These are phyloP conservation scores for Sussaba pulchella DNA, from an alignment of 2,888 invertebrate genomes.

Conservation along the genomic window DNA sequence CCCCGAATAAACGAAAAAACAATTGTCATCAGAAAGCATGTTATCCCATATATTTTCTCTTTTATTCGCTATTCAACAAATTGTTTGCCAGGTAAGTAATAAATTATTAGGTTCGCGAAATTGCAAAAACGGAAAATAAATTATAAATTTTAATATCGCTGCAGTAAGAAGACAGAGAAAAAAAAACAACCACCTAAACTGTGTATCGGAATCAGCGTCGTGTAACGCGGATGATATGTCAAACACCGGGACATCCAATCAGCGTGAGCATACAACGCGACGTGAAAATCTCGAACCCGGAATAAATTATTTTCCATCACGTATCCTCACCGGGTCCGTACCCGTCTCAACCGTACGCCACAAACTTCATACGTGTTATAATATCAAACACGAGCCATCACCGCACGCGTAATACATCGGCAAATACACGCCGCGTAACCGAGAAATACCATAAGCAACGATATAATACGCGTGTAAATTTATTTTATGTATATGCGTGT, in stretches of 20 bases:
- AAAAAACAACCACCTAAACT: no score
- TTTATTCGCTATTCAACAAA: no score
- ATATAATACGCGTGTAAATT: conserved; percentile 33
- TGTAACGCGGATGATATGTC: neutral
- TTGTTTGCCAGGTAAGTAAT: no score
- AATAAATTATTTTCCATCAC: conserved; percentile 47
- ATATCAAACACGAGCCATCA: conserved; percentile 5
- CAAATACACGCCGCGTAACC: neutral
- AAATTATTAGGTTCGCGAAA: no score
- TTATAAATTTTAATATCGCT: no score
- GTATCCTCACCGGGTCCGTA: conserved; percentile 31
- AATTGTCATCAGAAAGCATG: no score
- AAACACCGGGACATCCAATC: conserved; percentile 20
- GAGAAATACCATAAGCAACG: conserved; percentile 31
- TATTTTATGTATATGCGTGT: no score
- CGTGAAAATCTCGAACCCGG: conserved; percentile 33
- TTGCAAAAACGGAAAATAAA: no score
- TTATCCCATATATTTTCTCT: no score
- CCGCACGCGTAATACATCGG: conserved; percentile 1
- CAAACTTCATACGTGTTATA: neutral
- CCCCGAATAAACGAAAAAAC: no score
- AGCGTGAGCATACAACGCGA: conserved; percentile 11
- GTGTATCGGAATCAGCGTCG: neutral
- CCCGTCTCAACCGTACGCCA: neutral
- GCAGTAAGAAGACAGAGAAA: no score